Evolutionary conservation across 1,140 invertebrate genomes (phyloP), one percentile per base, ranked within the genome.

Genomic region (Tetramorium alpestre): DNA sequence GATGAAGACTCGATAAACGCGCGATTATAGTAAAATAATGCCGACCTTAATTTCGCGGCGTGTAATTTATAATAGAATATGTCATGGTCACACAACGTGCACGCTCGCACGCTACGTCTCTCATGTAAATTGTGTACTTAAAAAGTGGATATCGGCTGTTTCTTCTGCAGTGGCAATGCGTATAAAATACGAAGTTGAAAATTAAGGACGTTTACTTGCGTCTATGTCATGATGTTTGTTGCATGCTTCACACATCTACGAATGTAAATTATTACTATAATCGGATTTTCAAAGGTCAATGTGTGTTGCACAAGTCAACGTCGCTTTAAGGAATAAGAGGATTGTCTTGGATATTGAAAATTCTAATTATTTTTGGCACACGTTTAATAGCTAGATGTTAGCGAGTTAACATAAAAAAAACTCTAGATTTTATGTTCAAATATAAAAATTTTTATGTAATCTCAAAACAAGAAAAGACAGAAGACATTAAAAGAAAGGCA

Each of bases 21-120:
- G 16, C 33, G 18, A 47, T 84, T 47, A 54, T 54, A 49, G 62
- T 82, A 73, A 73, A 60, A 65, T 69, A 73, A 58, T 54, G n/a
- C 62, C n/a, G n/a, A 3, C 41, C 28, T 54, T 28, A 51, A 67
- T 67, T 11, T 38, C 22, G 22, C n/a, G 22, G 33, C 16, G 33
- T 54, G 28, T 80, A 62, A 73, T 84, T 84, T 38, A 75, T 84
- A 82, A 69, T 73, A 72, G 25, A 72, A 72, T 38, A 58, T 73
- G 49, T 82, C 77, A 80, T 67, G 62, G 18, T 84, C 77, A 33
- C 33, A 33, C 33, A 44, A 73, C 41, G 25, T 56, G 47, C 64
- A 81, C 47, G 13, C 18, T 65, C 18, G 5, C 62, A 65, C 6
- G 41, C 6, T 54, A 49, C 13, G 13, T 49, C n/a, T 38, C 44